These are phyloP conservation scores for Brotula barbata DNA, from an alignment of 2,797 vertebrate genomes.

Conservation along the genomic window DNA sequence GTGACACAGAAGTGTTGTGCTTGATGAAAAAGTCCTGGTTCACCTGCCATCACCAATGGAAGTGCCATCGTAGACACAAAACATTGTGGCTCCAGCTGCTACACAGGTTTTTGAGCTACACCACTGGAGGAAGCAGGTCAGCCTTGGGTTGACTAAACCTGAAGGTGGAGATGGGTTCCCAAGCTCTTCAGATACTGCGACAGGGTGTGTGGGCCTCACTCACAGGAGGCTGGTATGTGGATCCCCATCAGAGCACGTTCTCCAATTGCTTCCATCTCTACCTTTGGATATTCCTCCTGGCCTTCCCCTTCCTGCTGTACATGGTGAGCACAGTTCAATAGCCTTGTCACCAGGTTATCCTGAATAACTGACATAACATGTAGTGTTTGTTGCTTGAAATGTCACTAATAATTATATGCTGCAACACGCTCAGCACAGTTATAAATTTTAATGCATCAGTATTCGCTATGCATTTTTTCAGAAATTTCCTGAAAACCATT, in stretches of 20 bases:
- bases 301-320: constrained; percentile 88
- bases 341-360: too few species aligned
- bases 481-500: too few species aligned
- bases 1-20: constrained; percentile 57
- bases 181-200: constrained; percentile 89
- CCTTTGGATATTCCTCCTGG: constrained; percentile 91
- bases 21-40: constrained; percentile 70
- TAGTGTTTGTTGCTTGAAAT: too few species aligned
- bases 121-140: constrained; percentile 57
- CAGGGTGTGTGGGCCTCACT: constrained; percentile 93
- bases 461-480: too few species aligned
- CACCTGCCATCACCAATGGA: constrained; percentile 72
- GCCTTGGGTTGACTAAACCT: constrained; percentile 69
- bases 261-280: constrained; percentile 94
- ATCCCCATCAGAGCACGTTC: constrained; percentile 92
- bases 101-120: constrained; percentile 67
- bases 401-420: too few species aligned
- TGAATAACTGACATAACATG: too few species aligned
- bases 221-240: constrained; percentile 92
- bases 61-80: constrained; percentile 79
- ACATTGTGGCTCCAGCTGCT: constrained; percentile 72
- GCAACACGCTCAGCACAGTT: too few species aligned
- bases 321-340: constrained; percentile 80
- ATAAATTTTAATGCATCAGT: too few species aligned
- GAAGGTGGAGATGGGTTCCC: constrained; percentile 85